Conservation (phyloP, 2,888 invertebrate genomes). For the Pachliopta kotzebuea region DNA sequence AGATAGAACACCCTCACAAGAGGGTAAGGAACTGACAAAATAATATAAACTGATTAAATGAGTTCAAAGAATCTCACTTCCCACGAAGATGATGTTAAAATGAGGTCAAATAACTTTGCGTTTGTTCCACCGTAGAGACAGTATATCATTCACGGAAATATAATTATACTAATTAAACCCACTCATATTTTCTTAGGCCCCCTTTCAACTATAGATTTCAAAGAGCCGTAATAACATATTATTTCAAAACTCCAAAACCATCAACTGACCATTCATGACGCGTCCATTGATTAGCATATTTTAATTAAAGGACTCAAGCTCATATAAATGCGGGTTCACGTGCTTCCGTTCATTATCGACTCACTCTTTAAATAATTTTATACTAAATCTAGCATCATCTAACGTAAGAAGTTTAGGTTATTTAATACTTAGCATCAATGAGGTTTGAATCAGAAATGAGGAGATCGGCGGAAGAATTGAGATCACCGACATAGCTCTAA, state of each 20-base stretch:
- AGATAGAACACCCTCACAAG: no score
- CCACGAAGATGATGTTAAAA: no score
- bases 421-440: background rate
- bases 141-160: background rate
- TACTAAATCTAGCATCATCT: background rate
- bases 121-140: no score
- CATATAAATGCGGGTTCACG: constrained; percentile 15
- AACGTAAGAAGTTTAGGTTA: background rate
- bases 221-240: background rate
- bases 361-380: background rate
- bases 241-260: constrained; percentile 2
- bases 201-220: background rate
- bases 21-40: no score
- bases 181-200: background rate
- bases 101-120: no score
- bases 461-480: no score
- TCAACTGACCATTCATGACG: constrained; percentile 11
- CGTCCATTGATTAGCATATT: constrained; percentile 22
- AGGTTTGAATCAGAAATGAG: no score
- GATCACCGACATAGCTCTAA: no score
- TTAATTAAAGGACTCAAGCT: constrained; percentile 17
- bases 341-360: constrained; percentile 7
- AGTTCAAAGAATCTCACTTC: no score
- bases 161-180: background rate
- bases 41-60: no score